Conservation (phyloP, 2,797 vertebrate species). For the Cynopterus sphinx region DNA sequence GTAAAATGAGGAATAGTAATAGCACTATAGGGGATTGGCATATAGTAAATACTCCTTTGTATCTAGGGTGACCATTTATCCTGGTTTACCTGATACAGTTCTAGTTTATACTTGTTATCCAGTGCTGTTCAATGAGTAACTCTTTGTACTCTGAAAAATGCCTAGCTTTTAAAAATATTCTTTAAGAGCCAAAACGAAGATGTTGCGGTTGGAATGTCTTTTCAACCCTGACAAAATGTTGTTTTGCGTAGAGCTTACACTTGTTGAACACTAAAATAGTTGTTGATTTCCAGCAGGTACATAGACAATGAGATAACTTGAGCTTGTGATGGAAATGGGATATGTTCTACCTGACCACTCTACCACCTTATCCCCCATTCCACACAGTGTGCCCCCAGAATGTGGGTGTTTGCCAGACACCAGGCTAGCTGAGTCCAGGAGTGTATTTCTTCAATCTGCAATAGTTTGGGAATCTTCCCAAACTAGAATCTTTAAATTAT, state of each 20-base stretch:
- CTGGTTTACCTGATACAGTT: background rate
- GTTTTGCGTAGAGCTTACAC: background rate
- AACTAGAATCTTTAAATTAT: background rate
- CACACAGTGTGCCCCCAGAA: background rate
- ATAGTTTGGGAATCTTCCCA: background rate
- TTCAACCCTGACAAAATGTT: background rate
- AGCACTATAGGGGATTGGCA: background rate
- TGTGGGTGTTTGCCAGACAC: background rate
- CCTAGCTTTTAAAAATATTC: constrained; percentile 3
- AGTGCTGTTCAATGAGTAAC: background rate
- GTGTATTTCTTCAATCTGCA: background rate
- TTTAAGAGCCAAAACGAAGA: constrained; percentile 31
- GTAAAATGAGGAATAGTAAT: background rate
- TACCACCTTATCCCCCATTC: background rate
- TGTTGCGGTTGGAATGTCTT: background rate
- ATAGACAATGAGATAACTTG: background rate
- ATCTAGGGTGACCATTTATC: background rate
- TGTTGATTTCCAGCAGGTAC: background rate
- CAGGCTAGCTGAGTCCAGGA: background rate
- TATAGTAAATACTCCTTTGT: background rate
- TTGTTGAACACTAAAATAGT: background rate
- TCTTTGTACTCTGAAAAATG: background rate
- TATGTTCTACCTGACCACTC: background rate
- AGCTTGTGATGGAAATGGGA: background rate
- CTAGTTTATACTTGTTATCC: background rate